Percentiles rank a stretch among this genome's conserved stretches.
Evolutionary conservation across 2,113 vertebrate species (phyloP).

Genomic region (Ornithorhynchus anatinus): DNA sequence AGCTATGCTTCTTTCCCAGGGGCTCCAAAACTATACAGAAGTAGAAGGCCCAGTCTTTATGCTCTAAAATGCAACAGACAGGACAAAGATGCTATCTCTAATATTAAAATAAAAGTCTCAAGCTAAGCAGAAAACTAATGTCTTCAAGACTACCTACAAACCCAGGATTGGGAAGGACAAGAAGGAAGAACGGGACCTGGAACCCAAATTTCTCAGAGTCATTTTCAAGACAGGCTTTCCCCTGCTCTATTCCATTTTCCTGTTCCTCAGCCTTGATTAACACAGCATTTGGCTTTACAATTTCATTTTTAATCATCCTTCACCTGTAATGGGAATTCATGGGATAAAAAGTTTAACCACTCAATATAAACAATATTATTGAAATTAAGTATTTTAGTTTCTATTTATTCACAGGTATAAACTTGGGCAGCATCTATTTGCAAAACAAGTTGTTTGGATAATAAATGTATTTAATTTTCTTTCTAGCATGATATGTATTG

Average conservation of each 20-base stretch:
- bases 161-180: too few species aligned
- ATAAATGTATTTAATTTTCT: slow-evolving; percentile 57
- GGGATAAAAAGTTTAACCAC: slow-evolving; percentile 23
- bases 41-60: too few species aligned
- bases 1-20: too few species aligned
- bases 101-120: too few species aligned
- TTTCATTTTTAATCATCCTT: slow-evolving; percentile 53
- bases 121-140: too few species aligned
- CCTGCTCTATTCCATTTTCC: slow-evolving; percentile 3
- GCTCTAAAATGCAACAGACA: too few species aligned
- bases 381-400: slow-evolving; percentile 27
- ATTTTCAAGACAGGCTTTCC: too few species aligned
- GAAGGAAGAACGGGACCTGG: too few species aligned
- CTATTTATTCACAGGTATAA: slow-evolving; percentile 48
- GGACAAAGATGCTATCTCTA: too few species aligned
- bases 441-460: slow-evolving; percentile 49
- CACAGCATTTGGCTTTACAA: slow-evolving; percentile 25
- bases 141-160: too few species aligned
- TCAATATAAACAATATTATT: slow-evolving; percentile 24
- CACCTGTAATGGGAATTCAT: slow-evolving; percentile 39
- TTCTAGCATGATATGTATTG: slow-evolving; percentile 52
- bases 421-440: slow-evolving; percentile 23
- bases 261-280: not conserved
- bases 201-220: too few species aligned
- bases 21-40: too few species aligned